phyloP scores from a whole-genome alignment of 2,113 vertebrate genomes.

The Hippocampus guttulatus region DNA sequence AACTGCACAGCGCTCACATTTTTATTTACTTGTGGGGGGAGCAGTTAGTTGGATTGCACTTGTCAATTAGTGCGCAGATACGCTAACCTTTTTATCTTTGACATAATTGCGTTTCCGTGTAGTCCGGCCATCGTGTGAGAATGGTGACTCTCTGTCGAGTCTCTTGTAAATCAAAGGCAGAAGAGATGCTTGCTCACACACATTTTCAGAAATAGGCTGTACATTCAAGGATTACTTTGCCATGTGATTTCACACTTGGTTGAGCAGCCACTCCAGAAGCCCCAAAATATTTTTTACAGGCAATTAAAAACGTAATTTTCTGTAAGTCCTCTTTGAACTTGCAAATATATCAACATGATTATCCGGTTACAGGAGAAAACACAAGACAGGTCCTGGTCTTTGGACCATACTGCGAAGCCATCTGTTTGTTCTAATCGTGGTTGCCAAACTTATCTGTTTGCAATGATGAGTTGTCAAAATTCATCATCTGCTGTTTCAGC shows the following conservation, averaged over 20 bases:
- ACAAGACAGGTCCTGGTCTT: background rate
- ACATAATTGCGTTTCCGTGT: too few species aligned
- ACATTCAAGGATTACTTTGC: background rate
- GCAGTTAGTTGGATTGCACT: too few species aligned
- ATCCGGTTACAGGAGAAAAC: background rate
- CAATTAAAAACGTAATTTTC: background rate
- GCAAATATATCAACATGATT: background rate
- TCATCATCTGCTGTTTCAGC: constrained; percentile 16
- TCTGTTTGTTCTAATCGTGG: constrained; percentile 37
- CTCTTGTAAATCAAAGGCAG: background rate
- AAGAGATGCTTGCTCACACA: too few species aligned
- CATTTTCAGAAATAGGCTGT: background rate
- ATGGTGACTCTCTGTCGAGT: background rate
- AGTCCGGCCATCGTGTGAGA: too few species aligned
- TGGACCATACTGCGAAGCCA: constrained; percentile 16
- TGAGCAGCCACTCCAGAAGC: background rate
- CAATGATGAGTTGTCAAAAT: constrained; percentile 36
- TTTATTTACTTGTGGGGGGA: too few species aligned
- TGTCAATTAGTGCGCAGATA: background rate
- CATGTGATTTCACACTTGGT: background rate
- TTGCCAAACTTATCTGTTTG: constrained; percentile 47
- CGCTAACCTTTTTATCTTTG: too few species aligned
- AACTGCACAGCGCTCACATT: too few species aligned
- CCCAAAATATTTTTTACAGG: background rate
- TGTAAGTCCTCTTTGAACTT: background rate